Conservation (phyloP, 2,797 vertebrate species). For the Macroramphosus scolopax region DNA sequence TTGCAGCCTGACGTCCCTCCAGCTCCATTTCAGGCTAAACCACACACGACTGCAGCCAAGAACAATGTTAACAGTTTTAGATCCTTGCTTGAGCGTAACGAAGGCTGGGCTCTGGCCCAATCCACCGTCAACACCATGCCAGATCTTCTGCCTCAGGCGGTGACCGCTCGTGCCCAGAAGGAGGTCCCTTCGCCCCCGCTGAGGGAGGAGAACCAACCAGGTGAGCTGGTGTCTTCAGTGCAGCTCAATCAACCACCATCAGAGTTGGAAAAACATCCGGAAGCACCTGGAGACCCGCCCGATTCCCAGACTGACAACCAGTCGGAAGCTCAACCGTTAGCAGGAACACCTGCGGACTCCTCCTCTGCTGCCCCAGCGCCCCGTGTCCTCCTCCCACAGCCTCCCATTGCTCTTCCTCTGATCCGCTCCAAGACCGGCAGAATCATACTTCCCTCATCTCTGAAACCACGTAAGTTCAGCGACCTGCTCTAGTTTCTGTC, state of each 20-base stretch:
- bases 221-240: neutral
- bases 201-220: neutral
- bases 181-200: neutral
- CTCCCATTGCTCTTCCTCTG: constrained; percentile 35
- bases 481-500: no score
- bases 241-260: neutral
- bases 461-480: constrained; percentile 68
- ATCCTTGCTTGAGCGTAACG: constrained; percentile 2
- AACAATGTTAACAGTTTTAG: neutral
- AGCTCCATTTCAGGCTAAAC: neutral
- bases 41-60: neutral
- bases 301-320: no score
- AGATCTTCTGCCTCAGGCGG: neutral
- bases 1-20: rapidly evolving
- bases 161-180: neutral
- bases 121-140: neutral
- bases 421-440: constrained; percentile 66
- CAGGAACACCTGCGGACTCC: no score
- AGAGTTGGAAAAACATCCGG: neutral
- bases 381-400: rapidly evolving
- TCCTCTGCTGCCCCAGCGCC: no score
- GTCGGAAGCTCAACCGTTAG: neutral
- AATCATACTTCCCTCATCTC: constrained; percentile 68
- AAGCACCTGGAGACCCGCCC: neutral
- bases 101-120: neutral